These are phyloP conservation scores for Drosophila mimetica DNA, from an alignment of 2,888 invertebrate species.

Conservation along the genomic window DNA sequence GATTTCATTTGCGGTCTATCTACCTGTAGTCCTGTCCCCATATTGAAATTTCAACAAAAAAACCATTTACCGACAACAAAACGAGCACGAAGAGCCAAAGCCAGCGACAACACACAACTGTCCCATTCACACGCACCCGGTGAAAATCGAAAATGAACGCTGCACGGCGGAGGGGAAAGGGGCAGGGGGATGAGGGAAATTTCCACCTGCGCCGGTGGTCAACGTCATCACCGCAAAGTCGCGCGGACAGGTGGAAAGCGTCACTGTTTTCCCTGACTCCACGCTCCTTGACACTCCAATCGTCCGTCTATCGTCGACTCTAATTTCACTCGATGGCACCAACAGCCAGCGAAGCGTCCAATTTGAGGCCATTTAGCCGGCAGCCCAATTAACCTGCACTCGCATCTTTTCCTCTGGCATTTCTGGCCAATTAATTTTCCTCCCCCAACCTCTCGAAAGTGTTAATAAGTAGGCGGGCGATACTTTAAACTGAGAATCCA, in stretches of 20 bases:
- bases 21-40: conserved; percentile 46
- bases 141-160: conserved; percentile 9
- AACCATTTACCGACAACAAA: conserved; percentile 33
- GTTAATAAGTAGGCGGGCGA: conserved; percentile 22
- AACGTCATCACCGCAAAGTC: conserved; percentile 62
- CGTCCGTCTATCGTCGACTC: conserved; percentile 31
- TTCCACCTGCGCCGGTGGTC: conserved; percentile 71
- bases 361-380: conserved; percentile 58
- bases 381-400: conserved; percentile 51
- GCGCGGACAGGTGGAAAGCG: conserved; percentile 66
- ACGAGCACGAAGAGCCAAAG: conserved; percentile 30
- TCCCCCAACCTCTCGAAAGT: conserved; percentile 3
- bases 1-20: conserved; percentile 71
- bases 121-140: conserved; percentile 72
- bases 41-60: conserved; percentile 59
- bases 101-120: conserved; percentile 49
- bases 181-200: conserved; percentile 18
- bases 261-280: conserved; percentile 25
- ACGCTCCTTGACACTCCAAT: conserved; percentile 12
- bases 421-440: conserved; percentile 39
- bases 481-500: conserved; percentile 1
- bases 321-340: conserved; percentile 22
- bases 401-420: conserved; percentile 20
- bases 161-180: not conserved
- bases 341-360: conserved; percentile 50